These are phyloP conservation scores for Lottia scabra DNA, from an alignment of 2,888 invertebrate species.

Conservation along the genomic window DNA sequence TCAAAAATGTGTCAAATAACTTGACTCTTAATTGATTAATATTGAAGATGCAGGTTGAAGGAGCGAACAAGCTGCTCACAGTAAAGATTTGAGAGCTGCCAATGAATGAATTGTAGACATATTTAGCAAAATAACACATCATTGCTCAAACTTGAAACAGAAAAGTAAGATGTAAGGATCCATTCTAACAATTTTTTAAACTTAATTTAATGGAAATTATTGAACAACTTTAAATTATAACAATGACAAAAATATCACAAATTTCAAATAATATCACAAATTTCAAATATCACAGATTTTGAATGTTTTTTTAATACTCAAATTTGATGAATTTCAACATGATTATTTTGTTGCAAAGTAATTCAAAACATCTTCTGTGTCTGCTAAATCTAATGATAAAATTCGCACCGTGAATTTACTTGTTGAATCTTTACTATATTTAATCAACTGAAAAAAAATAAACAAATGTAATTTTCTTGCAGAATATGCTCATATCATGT, in stretches of 20 bases:
- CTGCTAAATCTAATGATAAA: conserved; percentile 9
- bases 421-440: conserved; percentile 7
- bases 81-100: too few species aligned
- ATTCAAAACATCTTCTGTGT: conserved; percentile 6
- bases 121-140: too few species aligned
- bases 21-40: too few species aligned
- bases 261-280: neutral
- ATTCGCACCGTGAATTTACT: conserved; percentile 6
- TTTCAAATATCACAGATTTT: neutral
- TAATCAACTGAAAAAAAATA: conserved; percentile 18
- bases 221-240: neutral
- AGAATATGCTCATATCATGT: too few species aligned
- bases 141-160: too few species aligned
- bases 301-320: neutral
- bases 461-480: too few species aligned
- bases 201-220: neutral
- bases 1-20: too few species aligned
- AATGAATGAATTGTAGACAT: too few species aligned
- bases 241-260: neutral
- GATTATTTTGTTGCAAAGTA: neutral
- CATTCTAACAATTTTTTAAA: neutral
- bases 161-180: too few species aligned
- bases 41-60: too few species aligned
- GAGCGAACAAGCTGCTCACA: too few species aligned
- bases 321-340: neutral